Conservation (phyloP, 2,113 vertebrate species). For the Phyllostomus hastatus region DNA sequence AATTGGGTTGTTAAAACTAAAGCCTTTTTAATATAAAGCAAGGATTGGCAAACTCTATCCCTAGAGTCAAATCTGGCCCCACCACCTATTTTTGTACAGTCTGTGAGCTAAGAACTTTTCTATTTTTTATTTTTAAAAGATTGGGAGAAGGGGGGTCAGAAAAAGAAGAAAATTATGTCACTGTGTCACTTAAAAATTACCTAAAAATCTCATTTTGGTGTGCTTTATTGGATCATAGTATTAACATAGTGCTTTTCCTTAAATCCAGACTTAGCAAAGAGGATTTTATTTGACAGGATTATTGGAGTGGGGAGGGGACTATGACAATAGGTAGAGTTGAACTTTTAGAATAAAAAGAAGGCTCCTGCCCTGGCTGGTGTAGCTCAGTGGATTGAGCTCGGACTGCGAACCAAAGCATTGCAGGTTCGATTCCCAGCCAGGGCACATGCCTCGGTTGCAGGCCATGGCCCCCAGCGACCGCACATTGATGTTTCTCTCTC, state of each 20-base stretch:
- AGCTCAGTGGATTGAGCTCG: too few relatives aligned
- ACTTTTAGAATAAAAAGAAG: not conserved
- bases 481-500: too few relatives aligned
- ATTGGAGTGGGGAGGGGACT: not conserved
- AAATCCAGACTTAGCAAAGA: not conserved
- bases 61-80: not conserved
- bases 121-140: not conserved
- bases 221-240: not conserved
- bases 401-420: too few relatives aligned
- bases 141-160: not conserved
- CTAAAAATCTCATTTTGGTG: conserved; percentile 20
- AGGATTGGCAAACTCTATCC: not conserved
- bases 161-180: not conserved
- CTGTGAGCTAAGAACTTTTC: not conserved
- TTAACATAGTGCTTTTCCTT: not conserved
- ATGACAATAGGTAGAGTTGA: fast-evolving
- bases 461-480: too few relatives aligned
- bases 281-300: not conserved
- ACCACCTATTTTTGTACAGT: not conserved
- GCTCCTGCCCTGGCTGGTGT: too few relatives aligned
- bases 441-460: too few relatives aligned
- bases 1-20: not conserved
- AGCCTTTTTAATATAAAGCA: not conserved
- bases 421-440: too few relatives aligned
- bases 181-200: not conserved